Evolutionary conservation across 2,888 invertebrate species (phyloP), one percentile per base, ranked within the genome.

Genomic region (Drosophila merina): DNA sequence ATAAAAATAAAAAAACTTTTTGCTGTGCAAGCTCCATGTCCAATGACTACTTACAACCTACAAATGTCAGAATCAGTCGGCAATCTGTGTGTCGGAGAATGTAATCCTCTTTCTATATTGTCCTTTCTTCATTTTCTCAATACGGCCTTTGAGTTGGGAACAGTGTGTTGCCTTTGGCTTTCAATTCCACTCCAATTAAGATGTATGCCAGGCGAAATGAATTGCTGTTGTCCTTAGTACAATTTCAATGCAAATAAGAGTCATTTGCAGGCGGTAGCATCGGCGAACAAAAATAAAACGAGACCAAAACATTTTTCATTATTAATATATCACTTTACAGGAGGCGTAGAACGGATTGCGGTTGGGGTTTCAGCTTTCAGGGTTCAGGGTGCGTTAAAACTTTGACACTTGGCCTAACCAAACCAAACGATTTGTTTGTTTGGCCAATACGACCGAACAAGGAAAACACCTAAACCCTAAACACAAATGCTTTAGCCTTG

Each of bases 361-460:
- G 7, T 26, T 14, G 14, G 48, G 38, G 12, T 28, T 36, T 7
- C 44, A 28, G 38, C 14, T 28, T 36, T 7, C 44, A 28, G 57
- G 42, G 51, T 20, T 72, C 44, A 47, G 67, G 64, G 68, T 71
- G 64, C 64, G 68, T 71, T 77, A 80, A 80, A 80, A 84, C 84
- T 80, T 80, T 80, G 84, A 84, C 81, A 80, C 80, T 80, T 80
- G 84, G 84, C 74, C 81, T 76, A 78, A 75, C 84, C 84, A 70
- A 81, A 84, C 78, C 81, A 80, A 80, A 78, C 84, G 80, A 84
- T 80, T 84, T 81, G 84, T 78, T 80, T 78, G 80, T 84, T 80
- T 78, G 74, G 72, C 84, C 80, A 76, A 57, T 49, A 67, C 31
- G 57, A 66, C 67, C 57, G 62, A 72, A 69, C 77, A 31, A 14